These are phyloP conservation scores for Melolontha melolontha DNA, from an alignment of 2,888 invertebrate species.

Conservation along the genomic window DNA sequence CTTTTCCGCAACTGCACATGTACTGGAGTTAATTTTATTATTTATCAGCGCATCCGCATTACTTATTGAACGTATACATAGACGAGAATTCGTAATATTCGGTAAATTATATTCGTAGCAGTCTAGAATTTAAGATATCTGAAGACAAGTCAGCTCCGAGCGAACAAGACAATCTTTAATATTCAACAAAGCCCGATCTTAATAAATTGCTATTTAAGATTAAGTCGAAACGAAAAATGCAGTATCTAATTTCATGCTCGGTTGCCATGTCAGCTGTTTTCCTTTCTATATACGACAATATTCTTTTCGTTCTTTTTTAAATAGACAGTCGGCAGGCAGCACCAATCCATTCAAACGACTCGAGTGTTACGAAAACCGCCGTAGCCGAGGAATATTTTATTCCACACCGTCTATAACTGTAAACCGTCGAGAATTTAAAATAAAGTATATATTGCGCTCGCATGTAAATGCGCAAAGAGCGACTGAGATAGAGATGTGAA, in stretches of 20 bases:
- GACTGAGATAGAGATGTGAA: background rate
- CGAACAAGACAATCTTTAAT: constrained; percentile 1
- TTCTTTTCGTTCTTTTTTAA: constrained; percentile 26
- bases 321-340: constrained; percentile 18
- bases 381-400: constrained; percentile 22
- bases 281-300: constrained; percentile 15
- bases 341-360: constrained; percentile 20
- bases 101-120: no score
- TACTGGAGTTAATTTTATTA: no score
- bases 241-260: constrained; percentile 36
- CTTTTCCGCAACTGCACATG: no score
- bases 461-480: constrained; percentile 13
- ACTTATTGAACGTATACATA: no score
- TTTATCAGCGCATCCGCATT: no score
- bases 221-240: constrained; percentile 32
- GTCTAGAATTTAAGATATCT: no score
- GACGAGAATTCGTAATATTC: no score
- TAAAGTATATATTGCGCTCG: background rate
- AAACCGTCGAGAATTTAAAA: constrained; percentile 35
- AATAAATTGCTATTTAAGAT: constrained; percentile 34
- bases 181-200: constrained; percentile 19
- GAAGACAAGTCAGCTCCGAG: no score
- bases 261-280: constrained; percentile 36
- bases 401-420: constrained; percentile 20
- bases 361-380: constrained; percentile 25